These are phyloP conservation scores for Acanthisitta chloris DNA, from an alignment of 2,113 vertebrate genomes.

Conservation along the genomic window DNA sequence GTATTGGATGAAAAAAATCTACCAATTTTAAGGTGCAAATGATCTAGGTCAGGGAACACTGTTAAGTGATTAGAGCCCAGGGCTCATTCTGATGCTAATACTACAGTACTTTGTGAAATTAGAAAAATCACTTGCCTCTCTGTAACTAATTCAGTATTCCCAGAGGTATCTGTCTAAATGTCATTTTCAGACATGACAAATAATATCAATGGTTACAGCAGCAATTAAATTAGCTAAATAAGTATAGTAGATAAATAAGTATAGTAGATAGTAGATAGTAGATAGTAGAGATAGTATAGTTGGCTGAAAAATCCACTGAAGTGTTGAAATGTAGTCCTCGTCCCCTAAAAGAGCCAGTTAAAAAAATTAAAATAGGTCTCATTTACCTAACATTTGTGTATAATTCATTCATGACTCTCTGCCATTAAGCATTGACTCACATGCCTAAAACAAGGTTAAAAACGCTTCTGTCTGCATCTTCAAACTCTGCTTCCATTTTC, in stretches of 20 bases:
- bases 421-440: background rate
- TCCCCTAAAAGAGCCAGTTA: background rate
- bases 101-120: background rate
- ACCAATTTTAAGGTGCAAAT: background rate
- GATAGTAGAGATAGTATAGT: background rate
- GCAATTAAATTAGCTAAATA: background rate
- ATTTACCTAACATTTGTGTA: background rate
- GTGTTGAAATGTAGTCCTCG: background rate
- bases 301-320: background rate
- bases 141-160: background rate
- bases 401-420: background rate
- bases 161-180: background rate
- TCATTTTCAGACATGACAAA: background rate
- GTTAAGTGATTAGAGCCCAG: background rate
- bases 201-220: background rate
- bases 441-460: background rate
- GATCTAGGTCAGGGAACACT: background rate
- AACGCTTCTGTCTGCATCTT: background rate
- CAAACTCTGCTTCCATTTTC: background rate
- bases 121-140: background rate
- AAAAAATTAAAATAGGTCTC: background rate
- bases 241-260: no score
- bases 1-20: background rate
- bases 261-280: no score
- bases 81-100: background rate